Base-by-base conservation (phyloP, 2,888 invertebrate species). In the Hydrotaea cyrtoneurina region DNA sequence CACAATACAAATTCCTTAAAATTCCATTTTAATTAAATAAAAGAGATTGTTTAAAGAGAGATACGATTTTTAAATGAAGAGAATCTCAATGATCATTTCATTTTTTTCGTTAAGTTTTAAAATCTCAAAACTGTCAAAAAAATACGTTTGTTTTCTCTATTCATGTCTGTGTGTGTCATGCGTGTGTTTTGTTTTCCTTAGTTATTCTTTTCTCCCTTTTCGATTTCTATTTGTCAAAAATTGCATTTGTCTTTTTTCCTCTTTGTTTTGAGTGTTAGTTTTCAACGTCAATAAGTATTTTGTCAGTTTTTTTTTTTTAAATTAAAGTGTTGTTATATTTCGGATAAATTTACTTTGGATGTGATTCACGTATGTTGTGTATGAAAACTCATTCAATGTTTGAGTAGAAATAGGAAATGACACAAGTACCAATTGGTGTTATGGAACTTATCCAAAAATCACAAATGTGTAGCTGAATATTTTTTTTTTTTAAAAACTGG, bases 161-260 rank as follows among this genome's bases (percentile, higher is more conserved):
- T 80, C 77, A 36, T 36, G n/a, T n/a, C n/a, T n/a, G n/a, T n/a
- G n/a, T n/a, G n/a, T n/a, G n/a, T n/a, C 83, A 73, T 11, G 10
- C n/a, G 26, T 17, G 62, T 39, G 4, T 73, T 73, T 55, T 73
- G 4, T 21, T 69, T 66, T 64, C 17, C 10, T 39, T 39, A 39
- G 31, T 31, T 31, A 39, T 1, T 39, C 1, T 39, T 39, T 39
- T 39, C 39, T 39, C 10, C 39, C 36, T 69, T 69, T 19, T 17
- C 43, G 75, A 71, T 79, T 83, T 76, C 76, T 80, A 43, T 46
- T 78, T 55, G 39, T 72, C 53, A 36, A 81, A 55, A 17, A 36
- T 21, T 50, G 26, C 59, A 62, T 53, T 80, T 59, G 7, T 23
- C 23, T 59, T 19, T 13, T 66, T 69, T 43, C 19, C 10, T 66